Base-by-base conservation (phyloP, 2,113 vertebrate species). In the Microcebus ravelobensis region DNA sequence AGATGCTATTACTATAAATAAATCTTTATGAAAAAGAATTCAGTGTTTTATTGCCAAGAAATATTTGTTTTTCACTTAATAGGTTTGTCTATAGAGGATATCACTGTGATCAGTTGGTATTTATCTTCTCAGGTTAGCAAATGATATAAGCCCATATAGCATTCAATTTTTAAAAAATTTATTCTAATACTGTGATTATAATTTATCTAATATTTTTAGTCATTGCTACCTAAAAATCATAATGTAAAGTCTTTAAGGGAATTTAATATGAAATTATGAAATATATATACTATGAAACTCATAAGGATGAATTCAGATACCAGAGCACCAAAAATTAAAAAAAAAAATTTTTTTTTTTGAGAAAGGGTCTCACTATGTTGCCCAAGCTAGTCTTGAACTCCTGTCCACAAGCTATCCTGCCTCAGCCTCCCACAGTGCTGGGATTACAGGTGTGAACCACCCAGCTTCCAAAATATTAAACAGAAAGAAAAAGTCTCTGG, bases 201-300 rank as follows among this genome's bases (percentile, higher is more conserved):
- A n/a, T 90, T 90, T 84, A 84, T 61, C 25, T 52, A 86, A 61
- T 68, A 95, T 42, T 39, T 96, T 7, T 13, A 90, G 65, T 92
- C 67, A 86, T 86, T 81, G 92, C 52, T 86, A 34, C 7, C 45
- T 87, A 61, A 71, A 92, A 92, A 88, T 90, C 36, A 90, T 63
- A 90, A 65, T 52, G 36, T 71, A 94, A 97, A 65, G 25, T 70
- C 65, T 87, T 68, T 68, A n/a, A 92, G 21, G n/a, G 55, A 82
- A 95, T 90, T 87, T 90, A 86, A 61, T 59, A 92, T 81, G 50
- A 93, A 93, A 90, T 81, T 92, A 80, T 61, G 4, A 82, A 94
- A 61, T 91, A 92, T 8, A 89, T 8, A 85, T 52, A 61, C n/a
- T 61, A 61, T 63, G 59, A 90, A 86, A 87, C 65, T 90, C 34